A percentile compares a stretch with the other conserved stretches of the same genome.
phyloP scores from a whole-genome alignment of 2,888 invertebrate species.

The Eupeodes luniger region DNA sequence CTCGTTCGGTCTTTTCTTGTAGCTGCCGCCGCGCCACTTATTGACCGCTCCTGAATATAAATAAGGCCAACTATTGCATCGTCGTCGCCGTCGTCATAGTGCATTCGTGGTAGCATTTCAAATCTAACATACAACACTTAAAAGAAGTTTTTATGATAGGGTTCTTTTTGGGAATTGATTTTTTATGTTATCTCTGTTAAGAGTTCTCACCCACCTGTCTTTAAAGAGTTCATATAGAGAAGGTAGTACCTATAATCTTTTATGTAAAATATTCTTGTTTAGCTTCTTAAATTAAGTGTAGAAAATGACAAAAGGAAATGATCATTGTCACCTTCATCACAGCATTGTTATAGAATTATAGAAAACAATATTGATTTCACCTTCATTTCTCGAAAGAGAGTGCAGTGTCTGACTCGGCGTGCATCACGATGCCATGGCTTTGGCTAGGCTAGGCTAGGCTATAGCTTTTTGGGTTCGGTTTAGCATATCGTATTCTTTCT shows the following conservation, averaged over 20 bases:
- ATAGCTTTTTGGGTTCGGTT: slow-evolving; percentile 26
- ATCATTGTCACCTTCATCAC: not conserved
- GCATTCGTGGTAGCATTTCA: slow-evolving; percentile 12
- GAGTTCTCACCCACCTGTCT: slow-evolving; percentile 66
- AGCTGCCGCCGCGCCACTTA: not conserved
- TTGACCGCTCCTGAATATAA: slow-evolving; percentile 48
- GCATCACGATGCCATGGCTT: slow-evolving; percentile 43
- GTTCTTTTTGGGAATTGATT: slow-evolving; percentile 9
- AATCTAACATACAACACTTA: not conserved
- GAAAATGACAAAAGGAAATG: not conserved
- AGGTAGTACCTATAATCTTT: too few relatives aligned
- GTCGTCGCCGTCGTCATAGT: not conserved
- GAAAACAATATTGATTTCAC: slow-evolving; percentile 33
- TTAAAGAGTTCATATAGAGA: slow-evolving; percentile 70
- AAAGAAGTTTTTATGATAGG: slow-evolving; percentile 37
- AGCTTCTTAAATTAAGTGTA: not conserved
- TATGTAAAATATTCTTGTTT: not conserved
- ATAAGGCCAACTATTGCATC: slow-evolving; percentile 17
- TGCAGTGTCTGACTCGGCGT: slow-evolving; percentile 25
- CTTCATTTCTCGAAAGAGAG: slow-evolving; percentile 36
- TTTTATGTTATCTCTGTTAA: not conserved
- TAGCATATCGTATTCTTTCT: slow-evolving; percentile 51
- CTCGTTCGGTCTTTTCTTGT: slow-evolving; percentile 1
- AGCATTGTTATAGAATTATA: not conserved
- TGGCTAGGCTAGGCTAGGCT: not conserved